Evolutionary conservation across 2,888 invertebrate species (phyloP).

Genomic region (Metallyticus violacea): DNA sequence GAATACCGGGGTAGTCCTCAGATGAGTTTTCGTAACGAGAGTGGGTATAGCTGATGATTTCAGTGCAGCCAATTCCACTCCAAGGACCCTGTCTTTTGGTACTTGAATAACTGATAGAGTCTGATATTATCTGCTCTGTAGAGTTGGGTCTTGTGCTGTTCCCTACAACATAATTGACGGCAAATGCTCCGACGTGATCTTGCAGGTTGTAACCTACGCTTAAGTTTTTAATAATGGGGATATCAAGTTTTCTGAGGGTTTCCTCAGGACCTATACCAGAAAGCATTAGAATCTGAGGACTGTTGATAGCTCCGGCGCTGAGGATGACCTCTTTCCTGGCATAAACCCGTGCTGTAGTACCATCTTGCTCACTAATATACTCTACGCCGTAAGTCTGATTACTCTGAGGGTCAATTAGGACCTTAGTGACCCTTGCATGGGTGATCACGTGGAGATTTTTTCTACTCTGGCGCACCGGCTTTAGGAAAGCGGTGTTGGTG

Average conservation of each 20-base stretch:
- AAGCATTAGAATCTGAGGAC: slow-evolving; percentile 62
- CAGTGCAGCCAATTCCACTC: slow-evolving; percentile 47
- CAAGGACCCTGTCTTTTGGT: not conserved
- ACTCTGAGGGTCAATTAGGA: slow-evolving; percentile 56
- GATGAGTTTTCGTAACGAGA: not conserved
- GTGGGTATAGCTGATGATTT: slow-evolving; percentile 70
- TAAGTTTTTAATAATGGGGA: slow-evolving; percentile 59
- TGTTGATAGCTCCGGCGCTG: slow-evolving; percentile 56
- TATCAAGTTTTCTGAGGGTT: slow-evolving; percentile 51
- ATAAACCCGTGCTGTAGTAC: slow-evolving; percentile 42
- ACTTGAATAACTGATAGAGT: not conserved
- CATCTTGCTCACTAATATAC: slow-evolving; percentile 40
- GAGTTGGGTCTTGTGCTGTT: slow-evolving; percentile 76
- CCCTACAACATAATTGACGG: slow-evolving; percentile 78
- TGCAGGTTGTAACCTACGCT: slow-evolving; percentile 55
- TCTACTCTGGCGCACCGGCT: slow-evolving; percentile 57
- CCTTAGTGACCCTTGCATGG: slow-evolving; percentile 53
- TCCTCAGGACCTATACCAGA: slow-evolving; percentile 64
- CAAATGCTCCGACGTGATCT: slow-evolving; percentile 78
- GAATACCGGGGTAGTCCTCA: slow-evolving; percentile 49
- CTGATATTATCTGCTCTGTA: slow-evolving; percentile 64
- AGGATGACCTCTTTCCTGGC: slow-evolving; percentile 62
- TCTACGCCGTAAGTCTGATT: slow-evolving; percentile 54
- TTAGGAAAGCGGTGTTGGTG: slow-evolving; percentile 62
- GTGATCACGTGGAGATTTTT: slow-evolving; percentile 51